Percentiles rank a stretch among this genome's conserved stretches.
Evolutionary conservation across 1,140 invertebrate species (phyloP).

Genomic region (Portunus trituberculatus): DNA sequence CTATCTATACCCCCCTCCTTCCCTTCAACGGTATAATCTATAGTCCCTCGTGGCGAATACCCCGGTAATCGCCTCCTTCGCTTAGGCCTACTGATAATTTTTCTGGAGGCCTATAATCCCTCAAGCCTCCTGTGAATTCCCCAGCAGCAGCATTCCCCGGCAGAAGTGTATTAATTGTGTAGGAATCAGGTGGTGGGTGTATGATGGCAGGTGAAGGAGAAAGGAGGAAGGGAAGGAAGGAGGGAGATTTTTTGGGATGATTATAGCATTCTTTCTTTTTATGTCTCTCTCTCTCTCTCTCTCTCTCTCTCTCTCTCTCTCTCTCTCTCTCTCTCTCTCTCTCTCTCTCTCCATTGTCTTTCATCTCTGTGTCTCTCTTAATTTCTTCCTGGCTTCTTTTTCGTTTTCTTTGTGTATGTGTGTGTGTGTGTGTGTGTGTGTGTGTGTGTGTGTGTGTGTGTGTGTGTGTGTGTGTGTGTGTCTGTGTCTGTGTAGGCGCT

Average conservation of each 20-base stretch:
- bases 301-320: background rate
- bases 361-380: background rate
- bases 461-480: too few relatives aligned
- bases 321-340: background rate
- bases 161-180: background rate
- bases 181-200: too few relatives aligned
- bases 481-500: too few relatives aligned
- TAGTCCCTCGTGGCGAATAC: constrained; percentile 8
- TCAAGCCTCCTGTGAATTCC: background rate
- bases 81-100: background rate
- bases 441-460: too few relatives aligned
- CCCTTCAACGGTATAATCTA: background rate
- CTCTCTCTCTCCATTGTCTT: background rate
- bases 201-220: too few relatives aligned
- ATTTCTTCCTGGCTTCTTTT: background rate
- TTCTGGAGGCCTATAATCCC: background rate
- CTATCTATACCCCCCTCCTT: background rate
- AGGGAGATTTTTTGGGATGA: too few relatives aligned
- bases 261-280: background rate
- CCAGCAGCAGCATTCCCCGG: background rate
- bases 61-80: background rate
- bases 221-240: too few relatives aligned
- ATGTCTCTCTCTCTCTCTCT: background rate
- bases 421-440: too few relatives aligned
- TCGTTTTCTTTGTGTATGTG: background rate